A percentile compares a stretch with the other conserved stretches of the same genome.
Evolutionary conservation across 2,113 vertebrate species (phyloP).

Genomic region (Rallus limicola): DNA sequence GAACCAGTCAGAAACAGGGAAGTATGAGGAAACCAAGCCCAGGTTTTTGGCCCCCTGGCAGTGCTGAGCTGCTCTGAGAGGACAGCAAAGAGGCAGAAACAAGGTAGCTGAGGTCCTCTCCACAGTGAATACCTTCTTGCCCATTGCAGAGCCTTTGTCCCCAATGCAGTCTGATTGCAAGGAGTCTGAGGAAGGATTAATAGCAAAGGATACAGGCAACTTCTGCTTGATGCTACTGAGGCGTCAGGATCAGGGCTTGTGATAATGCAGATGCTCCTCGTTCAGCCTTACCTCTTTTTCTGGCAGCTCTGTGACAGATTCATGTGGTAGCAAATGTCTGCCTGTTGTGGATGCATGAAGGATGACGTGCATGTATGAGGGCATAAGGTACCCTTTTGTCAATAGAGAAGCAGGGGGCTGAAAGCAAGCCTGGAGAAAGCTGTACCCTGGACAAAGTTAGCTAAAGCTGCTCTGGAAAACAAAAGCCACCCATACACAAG

Average conservation of each 20-base stretch:
- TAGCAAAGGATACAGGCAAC: neutral
- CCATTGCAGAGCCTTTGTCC: neutral
- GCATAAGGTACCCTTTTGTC: neutral
- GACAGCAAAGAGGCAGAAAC: neutral
- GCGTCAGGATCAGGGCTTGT: neutral
- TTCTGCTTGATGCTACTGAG: neutral
- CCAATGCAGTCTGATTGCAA: fast-evolving
- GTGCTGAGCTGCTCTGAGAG: neutral
- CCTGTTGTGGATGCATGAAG: neutral
- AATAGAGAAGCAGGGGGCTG: neutral
- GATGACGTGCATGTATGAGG: neutral
- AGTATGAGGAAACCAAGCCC: neutral
- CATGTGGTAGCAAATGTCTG: neutral
- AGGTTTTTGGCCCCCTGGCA: neutral
- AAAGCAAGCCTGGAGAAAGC: neutral
- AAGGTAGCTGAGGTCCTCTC: neutral
- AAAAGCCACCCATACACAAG: neutral
- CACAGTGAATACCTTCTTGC: neutral
- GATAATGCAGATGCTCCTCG: neutral
- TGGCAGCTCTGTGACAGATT: neutral
- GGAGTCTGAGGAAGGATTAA: neutral
- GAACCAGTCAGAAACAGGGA: neutral
- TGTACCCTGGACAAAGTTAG: neutral
- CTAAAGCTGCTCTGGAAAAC: neutral
- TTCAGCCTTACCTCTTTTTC: neutral